Evolutionary conservation across 2,888 invertebrate genomes (phyloP).

Genomic region (Anoncus sp.): DNA sequence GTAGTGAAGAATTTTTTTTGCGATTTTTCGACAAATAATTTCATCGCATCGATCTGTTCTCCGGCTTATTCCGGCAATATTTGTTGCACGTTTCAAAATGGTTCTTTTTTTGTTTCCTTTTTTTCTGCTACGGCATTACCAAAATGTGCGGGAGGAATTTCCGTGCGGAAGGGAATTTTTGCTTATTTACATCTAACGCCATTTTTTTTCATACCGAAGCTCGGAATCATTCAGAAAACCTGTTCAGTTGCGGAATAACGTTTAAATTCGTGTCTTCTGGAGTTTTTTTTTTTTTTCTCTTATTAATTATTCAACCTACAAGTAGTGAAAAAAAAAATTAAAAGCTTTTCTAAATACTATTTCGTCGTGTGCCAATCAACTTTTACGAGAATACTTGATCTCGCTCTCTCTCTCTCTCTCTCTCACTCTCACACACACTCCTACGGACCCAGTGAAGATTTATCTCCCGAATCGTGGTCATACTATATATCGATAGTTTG

Average conservation of each 20-base stretch:
- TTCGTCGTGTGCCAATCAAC: slow-evolving; percentile 30
- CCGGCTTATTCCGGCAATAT: too few relatives aligned
- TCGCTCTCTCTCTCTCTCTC: slow-evolving; percentile 4
- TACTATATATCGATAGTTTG: not conserved
- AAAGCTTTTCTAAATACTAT: slow-evolving; percentile 34
- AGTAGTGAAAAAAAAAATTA: slow-evolving; percentile 28
- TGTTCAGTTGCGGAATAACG: not conserved
- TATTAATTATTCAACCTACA: not conserved
- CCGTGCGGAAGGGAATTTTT: too few relatives aligned
- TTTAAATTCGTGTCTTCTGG: not conserved
- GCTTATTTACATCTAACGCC: not conserved
- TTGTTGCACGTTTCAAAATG: too few relatives aligned
- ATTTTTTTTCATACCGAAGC: not conserved
- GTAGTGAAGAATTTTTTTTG: too few relatives aligned
- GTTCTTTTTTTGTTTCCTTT: too few relatives aligned
- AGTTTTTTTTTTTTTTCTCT: not conserved
- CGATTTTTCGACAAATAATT: too few relatives aligned
- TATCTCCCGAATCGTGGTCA: slow-evolving; percentile 15
- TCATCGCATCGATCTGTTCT: too few relatives aligned
- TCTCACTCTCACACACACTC: not conserved
- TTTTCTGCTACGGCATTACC: too few relatives aligned
- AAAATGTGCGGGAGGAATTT: too few relatives aligned
- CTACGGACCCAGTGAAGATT: slow-evolving; percentile 18
- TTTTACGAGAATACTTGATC: slow-evolving; percentile 50
- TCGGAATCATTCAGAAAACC: not conserved